phyloP scores from a whole-genome alignment of 2,797 vertebrate species.

The Hafferia zeledoni region DNA sequence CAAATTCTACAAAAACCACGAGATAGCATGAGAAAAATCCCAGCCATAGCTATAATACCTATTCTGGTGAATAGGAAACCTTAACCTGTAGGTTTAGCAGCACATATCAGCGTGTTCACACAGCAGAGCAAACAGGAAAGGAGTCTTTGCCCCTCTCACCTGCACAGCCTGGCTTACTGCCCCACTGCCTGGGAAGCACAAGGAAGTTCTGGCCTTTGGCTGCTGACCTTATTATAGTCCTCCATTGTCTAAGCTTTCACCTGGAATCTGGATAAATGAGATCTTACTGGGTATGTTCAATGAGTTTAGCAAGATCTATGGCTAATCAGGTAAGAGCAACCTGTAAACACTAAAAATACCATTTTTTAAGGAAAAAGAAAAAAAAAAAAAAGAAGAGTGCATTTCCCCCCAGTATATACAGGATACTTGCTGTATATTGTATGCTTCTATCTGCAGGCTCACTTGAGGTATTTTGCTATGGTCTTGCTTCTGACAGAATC shows the following conservation, averaged over 20 bases:
- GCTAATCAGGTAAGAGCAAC: neutral
- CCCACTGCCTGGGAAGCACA: neutral
- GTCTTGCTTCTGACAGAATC: neutral
- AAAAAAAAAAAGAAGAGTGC: neutral
- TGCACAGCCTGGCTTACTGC: neutral
- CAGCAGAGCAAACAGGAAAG: neutral
- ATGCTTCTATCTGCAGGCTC: neutral
- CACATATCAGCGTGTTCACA: neutral
- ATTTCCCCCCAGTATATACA: neutral
- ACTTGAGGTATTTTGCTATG: neutral
- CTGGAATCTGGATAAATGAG: neutral
- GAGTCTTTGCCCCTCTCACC: neutral
- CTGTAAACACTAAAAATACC: neutral
- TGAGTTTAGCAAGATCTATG: neutral
- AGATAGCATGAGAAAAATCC: neutral
- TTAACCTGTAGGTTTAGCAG: neutral
- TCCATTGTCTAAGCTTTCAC: neutral
- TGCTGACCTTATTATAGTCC: neutral
- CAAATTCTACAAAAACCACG: neutral
- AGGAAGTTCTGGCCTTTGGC: neutral
- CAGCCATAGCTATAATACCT: neutral
- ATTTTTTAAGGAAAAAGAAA: neutral
- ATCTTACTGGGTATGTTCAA: neutral
- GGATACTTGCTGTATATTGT: neutral
- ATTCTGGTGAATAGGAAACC: neutral